A percentile compares a stretch with the other conserved stretches of the same genome.
Conservation (phyloP, 2,888 invertebrate genomes). For the Hololepta plana region DNA sequence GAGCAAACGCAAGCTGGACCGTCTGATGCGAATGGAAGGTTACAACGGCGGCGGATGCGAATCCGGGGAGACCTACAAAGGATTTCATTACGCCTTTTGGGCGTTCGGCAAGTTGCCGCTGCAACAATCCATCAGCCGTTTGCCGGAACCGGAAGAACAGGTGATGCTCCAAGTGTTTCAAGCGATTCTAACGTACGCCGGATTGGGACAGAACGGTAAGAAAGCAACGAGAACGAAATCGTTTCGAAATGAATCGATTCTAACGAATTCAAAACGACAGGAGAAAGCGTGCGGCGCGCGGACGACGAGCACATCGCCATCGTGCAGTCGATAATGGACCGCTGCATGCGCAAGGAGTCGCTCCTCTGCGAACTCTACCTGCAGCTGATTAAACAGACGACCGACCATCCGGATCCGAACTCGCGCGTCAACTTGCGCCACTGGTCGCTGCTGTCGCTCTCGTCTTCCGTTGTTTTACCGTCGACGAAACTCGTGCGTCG, state of each 20-base stretch:
- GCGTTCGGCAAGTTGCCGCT: conserved; percentile 68
- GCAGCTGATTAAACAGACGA: conserved; percentile 81
- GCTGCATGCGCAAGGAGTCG: conserved; percentile 78
- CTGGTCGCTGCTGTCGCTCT: conserved; percentile 75
- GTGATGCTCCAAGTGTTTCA: conserved; percentile 78
- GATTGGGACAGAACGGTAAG: conserved; percentile 50
- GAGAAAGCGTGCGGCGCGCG: conserved; percentile 45
- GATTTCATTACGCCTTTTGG: conserved; percentile 77
- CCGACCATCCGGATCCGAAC: conserved; percentile 78
- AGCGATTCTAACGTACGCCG: conserved; percentile 75
- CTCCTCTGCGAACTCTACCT: conserved; percentile 79
- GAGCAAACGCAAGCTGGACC: conserved; percentile 70
- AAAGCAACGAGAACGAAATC: too few species aligned
- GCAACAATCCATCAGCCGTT: conserved; percentile 65
- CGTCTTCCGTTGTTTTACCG: conserved; percentile 70
- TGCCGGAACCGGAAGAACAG: conserved; percentile 75
- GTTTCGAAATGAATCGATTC: not conserved
- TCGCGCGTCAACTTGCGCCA: conserved; percentile 75
- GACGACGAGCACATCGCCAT: conserved; percentile 79
- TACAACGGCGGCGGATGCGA: too few species aligned
- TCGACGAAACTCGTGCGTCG: conserved; percentile 71
- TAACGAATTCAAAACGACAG: too few species aligned
- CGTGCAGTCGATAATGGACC: conserved; percentile 76
- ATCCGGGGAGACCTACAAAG: conserved; percentile 71
- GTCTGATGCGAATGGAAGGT: conserved; percentile 49